Evolutionary conservation across 1,140 invertebrate species (phyloP).

Genomic region (Drosophila nikananu): DNA sequence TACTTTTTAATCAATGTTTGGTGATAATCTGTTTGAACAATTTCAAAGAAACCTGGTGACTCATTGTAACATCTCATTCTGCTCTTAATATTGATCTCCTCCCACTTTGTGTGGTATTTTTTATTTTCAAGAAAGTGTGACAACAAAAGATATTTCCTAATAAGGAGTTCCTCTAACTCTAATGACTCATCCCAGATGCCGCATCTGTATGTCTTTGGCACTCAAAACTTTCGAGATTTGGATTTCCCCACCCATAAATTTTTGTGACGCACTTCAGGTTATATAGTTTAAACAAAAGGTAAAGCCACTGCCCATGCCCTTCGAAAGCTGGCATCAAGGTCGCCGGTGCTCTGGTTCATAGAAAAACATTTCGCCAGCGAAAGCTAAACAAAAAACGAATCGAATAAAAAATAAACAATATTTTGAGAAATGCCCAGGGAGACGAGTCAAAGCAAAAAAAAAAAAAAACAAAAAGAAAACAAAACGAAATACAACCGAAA

Average conservation of each 20-base stretch:
- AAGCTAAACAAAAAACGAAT: slow-evolving; percentile 39
- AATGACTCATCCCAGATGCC: slow-evolving; percentile 3
- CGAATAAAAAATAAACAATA: slow-evolving; percentile 67
- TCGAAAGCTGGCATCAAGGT: slow-evolving; percentile 27
- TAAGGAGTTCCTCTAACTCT: slow-evolving; percentile 1
- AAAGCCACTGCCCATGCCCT: slow-evolving; percentile 20
- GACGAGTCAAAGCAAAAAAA: slow-evolving; percentile 34
- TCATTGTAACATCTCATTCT: slow-evolving; percentile 6
- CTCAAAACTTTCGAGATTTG: slow-evolving; percentile 5
- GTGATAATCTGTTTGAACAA: neutral
- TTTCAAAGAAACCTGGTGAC: slow-evolving; percentile 2
- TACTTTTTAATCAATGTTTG: neutral
- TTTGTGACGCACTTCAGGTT: slow-evolving; percentile 32
- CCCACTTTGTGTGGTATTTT: slow-evolving; percentile 1
- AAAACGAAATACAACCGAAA: slow-evolving; percentile 44
- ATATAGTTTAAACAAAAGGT: slow-evolving; percentile 16
- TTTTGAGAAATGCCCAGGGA: slow-evolving; percentile 38
- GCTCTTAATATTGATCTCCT: slow-evolving; percentile 4
- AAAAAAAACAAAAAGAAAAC: slow-evolving; percentile 6
- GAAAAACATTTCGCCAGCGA: slow-evolving; percentile 30
- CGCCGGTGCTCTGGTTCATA: slow-evolving; percentile 24
- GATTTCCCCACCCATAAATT: neutral
- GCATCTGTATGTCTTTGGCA: neutral
- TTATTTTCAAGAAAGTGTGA: neutral
- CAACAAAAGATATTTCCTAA: slow-evolving; percentile 8